Conservation (phyloP, 2,888 invertebrate genomes). For the Hemistola chrysoprasaria region DNA sequence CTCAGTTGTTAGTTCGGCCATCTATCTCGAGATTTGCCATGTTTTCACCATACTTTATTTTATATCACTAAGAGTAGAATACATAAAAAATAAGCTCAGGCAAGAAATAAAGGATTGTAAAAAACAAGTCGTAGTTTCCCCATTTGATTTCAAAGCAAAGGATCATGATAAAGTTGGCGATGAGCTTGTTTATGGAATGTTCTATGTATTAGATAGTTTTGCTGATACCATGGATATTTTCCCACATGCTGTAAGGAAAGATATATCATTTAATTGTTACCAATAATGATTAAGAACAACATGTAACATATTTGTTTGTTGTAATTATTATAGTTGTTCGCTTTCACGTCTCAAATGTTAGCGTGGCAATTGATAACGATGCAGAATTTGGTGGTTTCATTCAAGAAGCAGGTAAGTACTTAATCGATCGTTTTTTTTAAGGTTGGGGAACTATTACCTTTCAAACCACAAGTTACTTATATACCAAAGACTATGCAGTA, state of each 20-base stretch:
- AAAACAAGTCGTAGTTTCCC: constrained; percentile 8
- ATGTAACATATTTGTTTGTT: not conserved
- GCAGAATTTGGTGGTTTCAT: constrained; percentile 45
- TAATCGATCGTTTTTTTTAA: no score
- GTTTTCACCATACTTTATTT: constrained; percentile 39
- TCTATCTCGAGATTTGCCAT: constrained; percentile 40
- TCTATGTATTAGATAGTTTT: constrained; percentile 43
- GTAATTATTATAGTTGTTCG: constrained; percentile 55
- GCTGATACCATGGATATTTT: constrained; percentile 45
- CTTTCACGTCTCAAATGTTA: constrained; percentile 44
- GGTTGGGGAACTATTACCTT: no score
- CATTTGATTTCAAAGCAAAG: not conserved
- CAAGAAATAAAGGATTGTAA: constrained; percentile 20
- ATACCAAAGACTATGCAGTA: no score
- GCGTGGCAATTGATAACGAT: constrained; percentile 47
- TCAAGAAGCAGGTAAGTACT: constrained; percentile 47
- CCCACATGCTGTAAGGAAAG: constrained; percentile 53
- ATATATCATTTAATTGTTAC: no score
- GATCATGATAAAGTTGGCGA: constrained; percentile 17
- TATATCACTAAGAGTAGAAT: constrained; percentile 39
- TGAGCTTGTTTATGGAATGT: constrained; percentile 37
- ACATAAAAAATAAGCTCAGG: constrained; percentile 40
- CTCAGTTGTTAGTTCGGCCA: constrained; percentile 30
- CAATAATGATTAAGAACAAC: no score
- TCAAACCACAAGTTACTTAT: no score